These are phyloP conservation scores for Nesidiocoris tenuis DNA, from an alignment of 2,888 invertebrate species.

Conservation along the genomic window DNA sequence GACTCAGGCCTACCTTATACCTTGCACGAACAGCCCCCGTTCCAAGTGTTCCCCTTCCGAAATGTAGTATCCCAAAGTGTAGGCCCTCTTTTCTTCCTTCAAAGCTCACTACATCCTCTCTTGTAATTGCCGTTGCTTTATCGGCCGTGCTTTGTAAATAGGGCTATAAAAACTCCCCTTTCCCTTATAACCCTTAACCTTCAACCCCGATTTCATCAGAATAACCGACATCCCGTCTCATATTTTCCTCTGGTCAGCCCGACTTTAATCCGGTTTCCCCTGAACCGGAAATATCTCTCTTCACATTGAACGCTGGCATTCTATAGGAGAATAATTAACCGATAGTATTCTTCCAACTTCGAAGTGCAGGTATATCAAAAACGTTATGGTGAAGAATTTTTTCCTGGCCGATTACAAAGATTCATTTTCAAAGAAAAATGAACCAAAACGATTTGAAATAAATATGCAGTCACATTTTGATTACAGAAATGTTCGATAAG, in stretches of 20 bases:
- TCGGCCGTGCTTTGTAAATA: conserved; percentile 34
- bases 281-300: too few species aligned
- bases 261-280: not conserved
- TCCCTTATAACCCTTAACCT: not conserved
- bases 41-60: too few species aligned
- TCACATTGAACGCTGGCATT: too few species aligned
- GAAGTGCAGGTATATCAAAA: too few species aligned
- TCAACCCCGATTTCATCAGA: conserved; percentile 11
- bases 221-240: not conserved
- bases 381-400: too few species aligned
- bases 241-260: not conserved
- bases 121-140: conserved; percentile 35
- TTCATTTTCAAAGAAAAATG: too few species aligned
- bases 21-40: not conserved
- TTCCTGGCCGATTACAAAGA: too few species aligned
- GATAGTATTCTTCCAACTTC: too few species aligned
- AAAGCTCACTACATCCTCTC: not conserved
- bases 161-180: conserved; percentile 19
- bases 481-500: too few species aligned
- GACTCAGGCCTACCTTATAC: conserved; percentile 27
- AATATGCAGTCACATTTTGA: too few species aligned
- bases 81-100: not conserved
- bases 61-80: not conserved
- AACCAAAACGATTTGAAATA: too few species aligned
- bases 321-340: too few species aligned